Evolutionary conservation across 2,888 invertebrate genomes (phyloP), one percentile per base, ranked within the genome.

Genomic region (Plebejus anna): DNA sequence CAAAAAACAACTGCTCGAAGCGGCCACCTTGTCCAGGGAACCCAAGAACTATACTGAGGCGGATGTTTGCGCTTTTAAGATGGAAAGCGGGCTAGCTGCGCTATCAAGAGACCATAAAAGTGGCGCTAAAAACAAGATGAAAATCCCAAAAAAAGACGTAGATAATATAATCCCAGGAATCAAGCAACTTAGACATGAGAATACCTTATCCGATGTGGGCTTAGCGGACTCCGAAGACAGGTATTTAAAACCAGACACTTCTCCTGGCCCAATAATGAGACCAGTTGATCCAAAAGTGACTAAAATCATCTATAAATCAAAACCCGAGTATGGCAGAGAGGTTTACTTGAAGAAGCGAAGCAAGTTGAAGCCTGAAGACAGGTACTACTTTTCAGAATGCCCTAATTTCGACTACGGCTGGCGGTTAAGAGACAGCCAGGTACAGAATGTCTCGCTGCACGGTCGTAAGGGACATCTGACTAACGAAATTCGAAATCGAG

Each of bases 341-440:
- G 79, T 81, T 38, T 89, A 89, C 78, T 78, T 89, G 57, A 76
- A 78, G 0, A 82, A 81, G 13, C 82, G 89, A 3, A 55, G 77
- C 0, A 84, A 86, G 75, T 75, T 79, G 0, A 78, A 75, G 72
- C 89, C 88, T 0, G 88, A 88, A 78, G 83, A 86, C 28, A 88
- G 81, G 75, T 89, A 83, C 76, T 89, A 89, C 77, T 85, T 88
- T 38, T 57, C 86, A 0, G 86, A 88, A 79, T 85, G 85, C 76
- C 78, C 75, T 38, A 84, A 80, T 61, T 87, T 84, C 83, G 82
- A 83, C 36, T 85, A 88, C 73, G 89, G 89, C 3, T 89, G 89
- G 89, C 82, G 88, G 13, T 78, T 87, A 78, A 79, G 81, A 7
- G 88, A 89, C 55, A 86, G 85, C 77, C 79, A 75, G 9, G 28